Evolutionary conservation across 2,797 vertebrate species (phyloP), one percentile per base, ranked within the genome.

Genomic region (Acipenser oxyrinchus): DNA sequence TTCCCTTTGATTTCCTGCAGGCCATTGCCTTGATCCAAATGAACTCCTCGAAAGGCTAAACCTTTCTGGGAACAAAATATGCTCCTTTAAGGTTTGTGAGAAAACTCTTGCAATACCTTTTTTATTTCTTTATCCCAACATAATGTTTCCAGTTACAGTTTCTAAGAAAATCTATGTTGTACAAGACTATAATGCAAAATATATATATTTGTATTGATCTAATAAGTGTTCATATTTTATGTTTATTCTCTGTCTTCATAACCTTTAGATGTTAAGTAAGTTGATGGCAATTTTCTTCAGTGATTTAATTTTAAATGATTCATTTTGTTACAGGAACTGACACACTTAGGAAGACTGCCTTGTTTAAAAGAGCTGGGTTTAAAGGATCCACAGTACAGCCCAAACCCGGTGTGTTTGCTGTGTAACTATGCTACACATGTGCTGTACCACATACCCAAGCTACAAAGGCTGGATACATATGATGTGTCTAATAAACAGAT

Each of bases 11-110:
- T 37, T 37, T 48, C 73, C 69, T 72, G 55, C 67, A 90, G 87
- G 86, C 49, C 73, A 79, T 60, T 79, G 82, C 78, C 88, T 96
- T 78, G 89, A 93, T 77, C 76, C 72, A 64, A 95, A 92, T 78
- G 72, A 80, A 71, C 82, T 75, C 73, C 80, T 96, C 72, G 86
- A 93, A 78, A 85, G 72, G 82, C 81, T 96, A 73, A 95, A 94
- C 81, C 85, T 97, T 37, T 95, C 94, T 10, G 93, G 92, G 12
- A 96, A 96, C 81, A 90, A 83, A 79, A 90, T 96, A 78, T 83
- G 71, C 74, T 95, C 89, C 66, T 93, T 95, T 79, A 95, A 94
- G 91, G 93, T 94, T 81, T 66, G 73, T 82, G 65, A 48, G 58
- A 67, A 10, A 50, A 62, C 23, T 37, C 23, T 37, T 37, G 23